Percentiles rank a stretch among this genome's conserved stretches.
These are phyloP conservation scores for Teleogryllus occipitalis DNA, from an alignment of 1,140 invertebrate species.

Conservation along the genomic window DNA sequence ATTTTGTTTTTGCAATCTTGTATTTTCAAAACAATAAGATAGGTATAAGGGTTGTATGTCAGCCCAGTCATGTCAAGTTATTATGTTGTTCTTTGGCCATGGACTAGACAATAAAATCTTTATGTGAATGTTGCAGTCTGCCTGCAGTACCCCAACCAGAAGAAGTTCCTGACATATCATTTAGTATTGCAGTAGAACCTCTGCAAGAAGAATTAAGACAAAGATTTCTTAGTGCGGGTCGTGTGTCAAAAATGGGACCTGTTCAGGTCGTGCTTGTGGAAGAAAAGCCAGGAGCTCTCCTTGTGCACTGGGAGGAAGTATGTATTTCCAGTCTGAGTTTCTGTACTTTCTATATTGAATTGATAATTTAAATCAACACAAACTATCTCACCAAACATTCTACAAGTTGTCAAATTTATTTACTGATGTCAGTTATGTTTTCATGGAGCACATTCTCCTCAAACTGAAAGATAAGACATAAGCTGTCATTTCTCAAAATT, in stretches of 20 bases:
- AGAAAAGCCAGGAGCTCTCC: slow-evolving; percentile 27
- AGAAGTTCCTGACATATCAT: slow-evolving; percentile 26
- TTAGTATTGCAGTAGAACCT: slow-evolving; percentile 21
- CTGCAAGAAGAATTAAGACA: slow-evolving; percentile 16
- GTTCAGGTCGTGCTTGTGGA: slow-evolving; percentile 24
- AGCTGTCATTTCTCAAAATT: too few species aligned
- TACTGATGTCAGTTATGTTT: too few species aligned
- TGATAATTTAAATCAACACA: too few species aligned
- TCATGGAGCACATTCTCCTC: too few species aligned
- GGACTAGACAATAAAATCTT: background rate
- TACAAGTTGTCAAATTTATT: too few species aligned
- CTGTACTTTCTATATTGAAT: too few species aligned
- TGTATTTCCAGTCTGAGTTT: background rate
- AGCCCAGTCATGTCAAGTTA: too few species aligned
- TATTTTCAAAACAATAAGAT: too few species aligned
- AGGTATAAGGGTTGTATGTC: too few species aligned
- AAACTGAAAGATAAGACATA: too few species aligned
- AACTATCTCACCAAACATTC: too few species aligned
- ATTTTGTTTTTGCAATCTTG: too few species aligned
- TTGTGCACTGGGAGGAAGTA: slow-evolving; percentile 28
- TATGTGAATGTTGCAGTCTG: slow-evolving; percentile 20
- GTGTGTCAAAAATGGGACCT: slow-evolving; percentile 26
- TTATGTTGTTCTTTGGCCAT: background rate
- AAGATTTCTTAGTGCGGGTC: slow-evolving; percentile 19
- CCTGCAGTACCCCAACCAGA: slow-evolving; percentile 26